phyloP scores from a whole-genome alignment of 2,113 vertebrate genomes.

The Okapia johnstoni region DNA sequence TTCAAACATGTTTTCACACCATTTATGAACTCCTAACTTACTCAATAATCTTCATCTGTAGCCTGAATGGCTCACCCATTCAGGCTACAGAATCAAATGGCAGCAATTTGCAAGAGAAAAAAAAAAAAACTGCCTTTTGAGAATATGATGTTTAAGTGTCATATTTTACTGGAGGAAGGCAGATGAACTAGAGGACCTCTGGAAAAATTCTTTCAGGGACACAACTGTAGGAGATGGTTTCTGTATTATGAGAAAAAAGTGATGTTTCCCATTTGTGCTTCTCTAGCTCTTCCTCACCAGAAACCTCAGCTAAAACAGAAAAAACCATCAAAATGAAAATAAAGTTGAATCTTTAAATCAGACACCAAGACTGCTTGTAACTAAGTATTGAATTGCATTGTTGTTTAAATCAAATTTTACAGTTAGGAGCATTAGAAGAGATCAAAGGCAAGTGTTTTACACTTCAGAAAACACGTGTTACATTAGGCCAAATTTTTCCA shows the following conservation, averaged over 20 bases:
- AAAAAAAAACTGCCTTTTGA: not conserved
- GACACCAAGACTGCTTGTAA: not conserved
- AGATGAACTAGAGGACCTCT: not conserved
- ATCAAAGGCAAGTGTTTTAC: not conserved
- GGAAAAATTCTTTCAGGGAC: not conserved
- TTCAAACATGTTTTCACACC: not conserved
- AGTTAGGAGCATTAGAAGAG: not conserved
- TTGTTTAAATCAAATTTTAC: not conserved
- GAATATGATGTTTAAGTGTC: not conserved
- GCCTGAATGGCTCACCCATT: not conserved
- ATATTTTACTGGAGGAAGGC: not conserved
- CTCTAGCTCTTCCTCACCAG: not conserved
- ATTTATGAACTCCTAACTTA: not conserved
- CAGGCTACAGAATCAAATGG: not conserved
- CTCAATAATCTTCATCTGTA: not conserved
- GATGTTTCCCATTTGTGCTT: not conserved
- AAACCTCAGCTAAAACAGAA: not conserved
- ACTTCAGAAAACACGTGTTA: not conserved
- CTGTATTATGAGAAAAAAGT: not conserved
- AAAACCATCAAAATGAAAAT: slow-evolving; percentile 2
- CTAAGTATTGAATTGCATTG: not conserved
- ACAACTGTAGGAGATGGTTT: not conserved
- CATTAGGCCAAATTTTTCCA: not conserved
- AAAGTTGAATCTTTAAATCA: not conserved
- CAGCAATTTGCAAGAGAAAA: not conserved